Percentiles rank a stretch among this genome's conserved stretches.
Conservation (phyloP, 2,888 invertebrate genomes). For the Proisotoma minuta region DNA sequence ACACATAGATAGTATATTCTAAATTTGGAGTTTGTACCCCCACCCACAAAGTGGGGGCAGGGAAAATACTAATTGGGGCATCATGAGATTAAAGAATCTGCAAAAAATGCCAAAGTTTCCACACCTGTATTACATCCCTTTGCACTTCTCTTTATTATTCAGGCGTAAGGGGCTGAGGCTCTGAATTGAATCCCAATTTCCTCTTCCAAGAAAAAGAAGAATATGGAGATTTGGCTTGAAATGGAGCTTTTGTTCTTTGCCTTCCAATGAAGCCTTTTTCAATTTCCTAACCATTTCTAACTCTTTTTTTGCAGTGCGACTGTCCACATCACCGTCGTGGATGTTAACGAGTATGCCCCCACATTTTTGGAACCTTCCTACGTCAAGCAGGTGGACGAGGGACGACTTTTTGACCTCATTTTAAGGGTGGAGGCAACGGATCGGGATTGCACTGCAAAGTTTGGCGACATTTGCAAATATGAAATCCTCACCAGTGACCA, state of each 20-base stretch:
- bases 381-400: constrained; percentile 84
- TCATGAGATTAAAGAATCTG: too few species aligned
- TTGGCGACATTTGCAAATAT: constrained; percentile 95
- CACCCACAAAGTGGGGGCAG: too few species aligned
- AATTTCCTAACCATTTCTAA: background rate
- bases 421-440: constrained; percentile 87
- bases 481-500: constrained; percentile 88
- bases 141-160: too few species aligned
- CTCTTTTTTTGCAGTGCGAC: constrained; percentile 65
- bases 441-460: constrained; percentile 89
- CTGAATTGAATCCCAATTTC: constrained; percentile 2
- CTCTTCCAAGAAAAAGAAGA: background rate
- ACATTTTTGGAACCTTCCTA: constrained; percentile 86
- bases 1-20: too few species aligned
- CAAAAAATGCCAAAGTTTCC: too few species aligned
- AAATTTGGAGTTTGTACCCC: too few species aligned
- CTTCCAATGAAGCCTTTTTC: background rate
- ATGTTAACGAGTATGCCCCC: constrained; percentile 93
- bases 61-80: too few species aligned
- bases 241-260: background rate
- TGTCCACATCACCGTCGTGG: constrained; percentile 88
- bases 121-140: too few species aligned
- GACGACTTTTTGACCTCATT: constrained; percentile 79
- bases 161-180: too few species aligned
- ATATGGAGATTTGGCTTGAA: background rate